Conservation (phyloP, 2,888 invertebrate species). For the Acanthoscelides obtectus region DNA sequence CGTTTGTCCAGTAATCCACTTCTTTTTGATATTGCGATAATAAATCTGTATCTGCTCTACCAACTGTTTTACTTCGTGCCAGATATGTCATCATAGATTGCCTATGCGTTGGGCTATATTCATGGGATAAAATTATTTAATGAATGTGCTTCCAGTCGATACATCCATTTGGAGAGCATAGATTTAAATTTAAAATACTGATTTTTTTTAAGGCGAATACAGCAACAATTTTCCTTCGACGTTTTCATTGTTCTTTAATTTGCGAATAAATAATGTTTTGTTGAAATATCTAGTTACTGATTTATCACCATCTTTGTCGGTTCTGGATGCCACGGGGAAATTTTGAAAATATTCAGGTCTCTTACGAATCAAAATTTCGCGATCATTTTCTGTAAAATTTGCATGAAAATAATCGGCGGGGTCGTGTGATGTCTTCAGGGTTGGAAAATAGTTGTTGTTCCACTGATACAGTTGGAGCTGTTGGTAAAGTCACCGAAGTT, state of each 20-base stretch:
- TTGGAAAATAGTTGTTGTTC: slow-evolving; percentile 3
- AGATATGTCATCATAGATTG: slow-evolving; percentile 4
- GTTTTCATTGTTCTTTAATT: slow-evolving; percentile 9
- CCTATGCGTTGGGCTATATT: slow-evolving; percentile 5
- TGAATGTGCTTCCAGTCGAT: slow-evolving; percentile 5
- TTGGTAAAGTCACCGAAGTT: slow-evolving; percentile 2
- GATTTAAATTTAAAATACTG: slow-evolving; percentile 3
- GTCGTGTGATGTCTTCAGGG: slow-evolving; percentile 6
- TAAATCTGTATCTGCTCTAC: not conserved
- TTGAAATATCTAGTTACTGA: slow-evolving; percentile 8
- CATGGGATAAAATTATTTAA: slow-evolving; percentile 4
- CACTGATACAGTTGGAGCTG: slow-evolving; percentile 1
- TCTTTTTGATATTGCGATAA: too few relatives aligned
- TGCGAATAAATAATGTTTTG: slow-evolving; percentile 3
- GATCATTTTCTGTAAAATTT: slow-evolving; percentile 2
- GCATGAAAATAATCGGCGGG: slow-evolving; percentile 8
- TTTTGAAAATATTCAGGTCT: slow-evolving; percentile 9
- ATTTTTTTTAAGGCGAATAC: slow-evolving; percentile 1
- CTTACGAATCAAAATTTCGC: slow-evolving; percentile 11
- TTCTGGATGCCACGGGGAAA: slow-evolving; percentile 7
- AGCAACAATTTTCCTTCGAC: slow-evolving; percentile 6
- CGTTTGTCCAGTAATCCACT: too few relatives aligned
- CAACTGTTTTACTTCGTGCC: slow-evolving; percentile 5
- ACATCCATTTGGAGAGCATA: slow-evolving; percentile 8
- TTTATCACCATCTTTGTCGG: slow-evolving; percentile 5